phyloP scores from a whole-genome alignment of 1,140 invertebrate genomes.

The Saccostrea echinata region DNA sequence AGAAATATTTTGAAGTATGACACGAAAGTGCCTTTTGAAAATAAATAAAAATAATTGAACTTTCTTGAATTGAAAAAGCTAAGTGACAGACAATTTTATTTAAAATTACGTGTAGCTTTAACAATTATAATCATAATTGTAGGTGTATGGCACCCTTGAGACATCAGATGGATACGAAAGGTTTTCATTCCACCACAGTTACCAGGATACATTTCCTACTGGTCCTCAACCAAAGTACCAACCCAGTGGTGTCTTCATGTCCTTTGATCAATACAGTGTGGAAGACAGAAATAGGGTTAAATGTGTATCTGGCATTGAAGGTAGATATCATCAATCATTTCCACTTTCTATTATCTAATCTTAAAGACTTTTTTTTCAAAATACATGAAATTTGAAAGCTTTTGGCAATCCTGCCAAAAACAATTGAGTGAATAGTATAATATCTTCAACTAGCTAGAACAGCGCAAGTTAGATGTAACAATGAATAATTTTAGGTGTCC shows the following conservation, averaged over 20 bases:
- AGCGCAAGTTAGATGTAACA: background rate
- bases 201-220: slow-evolving; percentile 91
- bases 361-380: background rate
- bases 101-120: too few species aligned
- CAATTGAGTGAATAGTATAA: background rate
- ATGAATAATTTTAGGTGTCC: slow-evolving; percentile 85
- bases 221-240: slow-evolving; percentile 91
- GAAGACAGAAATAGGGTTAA: slow-evolving; percentile 96
- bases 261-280: slow-evolving; percentile 98
- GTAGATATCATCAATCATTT: slow-evolving; percentile 70
- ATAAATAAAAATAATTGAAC: too few species aligned
- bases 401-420: background rate
- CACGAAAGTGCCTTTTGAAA: background rate
- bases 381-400: background rate
- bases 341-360: background rate
- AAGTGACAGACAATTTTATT: too few species aligned
- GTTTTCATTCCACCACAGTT: slow-evolving; percentile 97
- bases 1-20: slow-evolving; percentile 95
- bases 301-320: slow-evolving; percentile 94
- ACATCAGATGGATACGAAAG: slow-evolving; percentile 70
- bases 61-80: too few species aligned
- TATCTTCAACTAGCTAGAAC: background rate
- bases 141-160: slow-evolving; percentile 76
- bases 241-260: slow-evolving; percentile 93
- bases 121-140: background rate